Conservation (phyloP, 1,140 invertebrate species). For the fruit fly (Drosophila melanogaster) region Release_6_plus_ISO1_MT NT_033779.5:3061001-3061500, state of each 20-base stretch:
- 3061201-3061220: constrained; percentile 95
- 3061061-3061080: constrained; percentile 95
- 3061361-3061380: constrained; percentile 89
- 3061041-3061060: constrained; percentile 93
- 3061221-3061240: constrained; percentile 94
- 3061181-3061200: constrained; percentile 93
- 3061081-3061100: constrained; percentile 99
- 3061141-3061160: constrained; percentile 95
- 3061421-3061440: constrained; percentile 86
- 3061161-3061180: constrained; percentile 95
- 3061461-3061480: constrained; percentile 91
- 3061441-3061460: constrained; percentile 91
- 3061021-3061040: constrained; percentile 96
- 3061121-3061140: constrained; percentile 96
- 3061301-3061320: constrained; percentile 96
- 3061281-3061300: constrained; percentile 99
- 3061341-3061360: constrained; percentile 85
- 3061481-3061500: constrained; percentile 89
- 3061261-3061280: constrained; percentile 95
- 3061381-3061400: constrained; percentile 94
- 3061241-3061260: constrained; percentile 91
- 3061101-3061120: constrained; percentile 96
- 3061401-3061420: constrained; percentile 89
- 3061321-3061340: constrained; percentile 91
- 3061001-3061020: constrained; percentile 97